Evolutionary conservation across 2,888 invertebrate species (phyloP).

Genomic region (Acrobasis repandana): DNA sequence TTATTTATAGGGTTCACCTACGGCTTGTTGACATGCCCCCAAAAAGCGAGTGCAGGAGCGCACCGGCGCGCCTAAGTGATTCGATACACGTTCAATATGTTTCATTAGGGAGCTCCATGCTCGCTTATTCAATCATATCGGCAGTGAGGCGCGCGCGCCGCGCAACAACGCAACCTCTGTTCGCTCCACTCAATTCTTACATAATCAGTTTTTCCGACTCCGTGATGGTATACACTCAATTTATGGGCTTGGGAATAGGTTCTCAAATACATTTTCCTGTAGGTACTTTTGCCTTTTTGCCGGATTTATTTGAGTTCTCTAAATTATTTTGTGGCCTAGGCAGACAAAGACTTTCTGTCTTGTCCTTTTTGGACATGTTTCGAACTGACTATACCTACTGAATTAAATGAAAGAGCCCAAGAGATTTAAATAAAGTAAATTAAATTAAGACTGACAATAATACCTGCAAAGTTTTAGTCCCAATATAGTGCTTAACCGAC

Average conservation of each 20-base stretch:
- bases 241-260: slow-evolving; percentile 46
- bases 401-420: no score
- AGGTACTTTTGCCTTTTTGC: slow-evolving; percentile 39
- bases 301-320: slow-evolving; percentile 11
- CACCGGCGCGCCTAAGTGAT: slow-evolving; percentile 76
- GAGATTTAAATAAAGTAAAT: no score
- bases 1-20: slow-evolving; percentile 77
- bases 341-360: slow-evolving; percentile 4
- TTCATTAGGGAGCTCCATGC: slow-evolving; percentile 76
- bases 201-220: slow-evolving; percentile 75
- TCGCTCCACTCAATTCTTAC: slow-evolving; percentile 62
- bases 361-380: no score
- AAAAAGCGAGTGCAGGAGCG: slow-evolving; percentile 75
- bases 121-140: slow-evolving; percentile 80
- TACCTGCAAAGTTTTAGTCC: no score
- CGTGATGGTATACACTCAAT: slow-evolving; percentile 67
- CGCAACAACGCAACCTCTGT: slow-evolving; percentile 51
- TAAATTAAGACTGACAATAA: no score
- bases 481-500: no score
- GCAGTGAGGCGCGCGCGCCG: slow-evolving; percentile 58
- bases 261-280: slow-evolving; percentile 39
- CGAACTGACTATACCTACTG: no score
- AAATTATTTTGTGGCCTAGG: background rate
- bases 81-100: slow-evolving; percentile 82
- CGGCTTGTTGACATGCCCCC: slow-evolving; percentile 69